Base-by-base conservation (phyloP, 1,140 invertebrate species). In the Drosophila eugracilis region DNA sequence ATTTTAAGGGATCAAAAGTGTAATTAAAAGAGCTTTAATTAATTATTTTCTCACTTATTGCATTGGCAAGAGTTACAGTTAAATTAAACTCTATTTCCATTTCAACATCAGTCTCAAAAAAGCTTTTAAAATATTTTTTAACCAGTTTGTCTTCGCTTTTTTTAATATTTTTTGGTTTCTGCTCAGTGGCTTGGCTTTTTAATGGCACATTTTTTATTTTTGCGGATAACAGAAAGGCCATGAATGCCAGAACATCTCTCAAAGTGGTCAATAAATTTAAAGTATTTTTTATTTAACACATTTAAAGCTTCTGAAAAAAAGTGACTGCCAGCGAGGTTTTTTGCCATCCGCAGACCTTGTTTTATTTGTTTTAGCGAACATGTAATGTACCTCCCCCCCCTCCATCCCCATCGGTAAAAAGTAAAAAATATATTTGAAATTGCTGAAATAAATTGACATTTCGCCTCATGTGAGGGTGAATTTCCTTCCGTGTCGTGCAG, bases 401-500 rank as follows among this genome's bases (percentile, higher is more conserved):
- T 41, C 60, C 34, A 37, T 60, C 36, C 55, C 45, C 17, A 50
- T 14, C 15, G 21, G 19, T 67, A 36, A 26, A 58, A 49, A 72
- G 19, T 22, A n/a, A 21, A 45, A 54, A 48, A 63, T 47, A 24
- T 48, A 42, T 48, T 47, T 26, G 39, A 48, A 52, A 73, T 73
- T 73, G 32, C 36, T 28, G 41, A 73, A 74, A 74, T 63, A 74
- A 74, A 74, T 74, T 74, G 70, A 74, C 70, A 74, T 74, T 74
- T 63, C 24, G 55, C 39, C 22, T 24, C 17, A n/a, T 52, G 55
- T 36, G 66, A 22, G 66, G 26, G 32, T 15, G 45, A 17, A 39
- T 19, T 44, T 50, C 36, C 7, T 52, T n/a, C 39, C 39, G 21
- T 26, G 9, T 26, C 57, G 37, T 67, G 62, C 17, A 15, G 22